Conservation (phyloP, 2,888 invertebrate species). For the Standfussiana lucernea region DNA sequence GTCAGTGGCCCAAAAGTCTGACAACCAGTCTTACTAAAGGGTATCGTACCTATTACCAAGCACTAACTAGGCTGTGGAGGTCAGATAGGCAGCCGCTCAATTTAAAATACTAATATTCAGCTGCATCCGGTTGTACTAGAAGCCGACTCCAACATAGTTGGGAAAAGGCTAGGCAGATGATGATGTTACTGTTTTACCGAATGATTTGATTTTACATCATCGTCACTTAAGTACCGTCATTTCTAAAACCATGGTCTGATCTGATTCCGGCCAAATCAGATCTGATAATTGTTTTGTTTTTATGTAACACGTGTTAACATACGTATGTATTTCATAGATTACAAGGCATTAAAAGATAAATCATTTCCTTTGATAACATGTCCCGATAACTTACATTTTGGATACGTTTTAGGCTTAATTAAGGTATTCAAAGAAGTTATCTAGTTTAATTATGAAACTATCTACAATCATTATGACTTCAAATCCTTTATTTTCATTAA, state of each 20-base stretch:
- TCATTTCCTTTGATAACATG: constrained; percentile 23
- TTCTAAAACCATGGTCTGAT: neutral
- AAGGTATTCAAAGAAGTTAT: neutral
- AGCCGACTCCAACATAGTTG: neutral
- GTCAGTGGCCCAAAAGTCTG: too few species aligned
- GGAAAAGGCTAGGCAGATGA: neutral
- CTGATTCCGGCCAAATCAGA: neutral
- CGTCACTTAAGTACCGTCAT: neutral
- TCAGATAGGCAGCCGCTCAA: neutral
- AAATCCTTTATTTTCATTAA: too few species aligned
- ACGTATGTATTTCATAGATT: constrained; percentile 24
- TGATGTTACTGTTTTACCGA: neutral
- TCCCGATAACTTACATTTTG: too few species aligned
- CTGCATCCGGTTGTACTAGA: neutral
- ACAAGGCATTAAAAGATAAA: constrained; percentile 50
- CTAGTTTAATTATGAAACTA: neutral
- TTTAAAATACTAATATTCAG: neutral
- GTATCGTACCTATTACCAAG: too few species aligned
- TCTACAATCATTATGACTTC: too few species aligned
- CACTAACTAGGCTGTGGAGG: too few species aligned
- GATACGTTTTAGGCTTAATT: neutral
- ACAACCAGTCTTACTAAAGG: too few species aligned
- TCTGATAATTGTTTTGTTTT: constrained; percentile 3
- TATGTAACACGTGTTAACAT: constrained; percentile 11
- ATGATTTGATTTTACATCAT: neutral